Conservation (phyloP, 1,140 invertebrate species). For the Oedothorax gibbosus region DNA sequence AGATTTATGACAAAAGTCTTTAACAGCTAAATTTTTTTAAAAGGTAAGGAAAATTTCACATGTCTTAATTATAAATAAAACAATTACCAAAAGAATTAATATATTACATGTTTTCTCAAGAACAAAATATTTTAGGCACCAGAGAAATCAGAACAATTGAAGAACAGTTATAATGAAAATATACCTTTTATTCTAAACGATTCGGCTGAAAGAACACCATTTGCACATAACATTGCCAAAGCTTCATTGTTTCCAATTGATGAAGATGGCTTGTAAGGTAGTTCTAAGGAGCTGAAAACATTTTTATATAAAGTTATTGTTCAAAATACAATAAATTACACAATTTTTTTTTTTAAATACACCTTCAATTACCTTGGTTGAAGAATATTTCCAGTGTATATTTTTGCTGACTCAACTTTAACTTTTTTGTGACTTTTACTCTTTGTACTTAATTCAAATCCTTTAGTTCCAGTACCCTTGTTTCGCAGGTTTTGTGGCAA, state of each 20-base stretch:
- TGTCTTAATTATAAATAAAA: no score
- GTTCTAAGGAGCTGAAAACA: slow-evolving; percentile 63
- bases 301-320: not conserved
- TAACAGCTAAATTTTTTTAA: no score
- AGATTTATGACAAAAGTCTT: no score
- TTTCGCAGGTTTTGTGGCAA: slow-evolving; percentile 61
- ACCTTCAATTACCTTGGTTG: slow-evolving; percentile 65
- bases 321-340: not conserved
- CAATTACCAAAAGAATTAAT: no score
- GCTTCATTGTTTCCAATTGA: slow-evolving; percentile 17
- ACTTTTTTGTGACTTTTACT: slow-evolving; percentile 69
- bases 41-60: no score
- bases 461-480: slow-evolving; percentile 65
- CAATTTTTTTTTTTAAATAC: not conserved
- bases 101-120: no score
- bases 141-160: no score
- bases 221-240: not conserved
- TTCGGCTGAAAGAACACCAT: not conserved
- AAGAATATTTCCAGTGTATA: slow-evolving; percentile 68
- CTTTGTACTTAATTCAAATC: slow-evolving; percentile 70
- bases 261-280: slow-evolving; percentile 63
- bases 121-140: no score
- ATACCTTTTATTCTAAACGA: no score
- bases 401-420: slow-evolving; percentile 67
- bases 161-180: no score